phyloP scores from a whole-genome alignment of 2,113 vertebrate species.

The Mesocricetus auratus region DNA sequence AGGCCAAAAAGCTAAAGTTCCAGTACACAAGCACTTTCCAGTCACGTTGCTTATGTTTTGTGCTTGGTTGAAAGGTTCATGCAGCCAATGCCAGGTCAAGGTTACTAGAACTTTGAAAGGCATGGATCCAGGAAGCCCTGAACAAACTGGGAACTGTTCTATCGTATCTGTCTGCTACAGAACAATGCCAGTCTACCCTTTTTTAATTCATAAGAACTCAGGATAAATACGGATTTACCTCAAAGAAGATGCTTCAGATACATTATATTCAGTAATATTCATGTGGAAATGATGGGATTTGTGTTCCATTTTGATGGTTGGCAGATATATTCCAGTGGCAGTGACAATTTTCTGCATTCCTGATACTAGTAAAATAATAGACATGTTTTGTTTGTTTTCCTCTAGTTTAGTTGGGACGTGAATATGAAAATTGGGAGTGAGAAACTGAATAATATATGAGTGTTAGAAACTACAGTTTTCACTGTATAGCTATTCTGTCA shows the following conservation, averaged over 20 bases:
- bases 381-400: background rate
- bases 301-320: background rate
- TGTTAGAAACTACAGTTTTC: slow-evolving; percentile 73
- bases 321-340: background rate
- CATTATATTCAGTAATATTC: background rate
- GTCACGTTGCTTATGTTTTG: background rate
- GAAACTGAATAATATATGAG: slow-evolving; percentile 68
- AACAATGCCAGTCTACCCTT: background rate
- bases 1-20: background rate
- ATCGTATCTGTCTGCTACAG: background rate
- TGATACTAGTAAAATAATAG: background rate
- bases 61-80: background rate
- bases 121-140: background rate
- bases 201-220: background rate
- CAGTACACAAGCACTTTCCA: background rate
- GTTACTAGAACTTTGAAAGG: background rate
- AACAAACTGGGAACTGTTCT: background rate
- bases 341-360: background rate
- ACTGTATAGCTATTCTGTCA: slow-evolving; percentile 19
- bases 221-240: background rate
- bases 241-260: background rate
- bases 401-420: slow-evolving; percentile 30
- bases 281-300: background rate
- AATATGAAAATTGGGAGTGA: slow-evolving; percentile 54
- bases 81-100: background rate